Percentiles rank a stretch among this genome's conserved stretches.
phyloP scores from a whole-genome alignment of 2,797 vertebrate species.

The Fistularia tabacaria region DNA sequence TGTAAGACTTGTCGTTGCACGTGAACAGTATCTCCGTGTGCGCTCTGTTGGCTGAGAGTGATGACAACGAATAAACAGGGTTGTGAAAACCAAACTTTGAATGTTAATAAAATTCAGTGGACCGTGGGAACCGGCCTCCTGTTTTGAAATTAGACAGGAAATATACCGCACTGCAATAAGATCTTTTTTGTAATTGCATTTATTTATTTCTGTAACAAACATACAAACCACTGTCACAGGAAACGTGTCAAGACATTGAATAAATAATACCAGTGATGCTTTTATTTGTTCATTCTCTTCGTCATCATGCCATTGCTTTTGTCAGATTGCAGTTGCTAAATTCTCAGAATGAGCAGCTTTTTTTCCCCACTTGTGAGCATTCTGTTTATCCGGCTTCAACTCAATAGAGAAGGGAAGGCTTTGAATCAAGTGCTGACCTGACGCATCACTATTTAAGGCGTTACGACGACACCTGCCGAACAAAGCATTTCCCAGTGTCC shows the following conservation, averaged over 20 bases:
- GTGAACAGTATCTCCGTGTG: constrained; percentile 28
- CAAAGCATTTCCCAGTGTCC: too few species aligned
- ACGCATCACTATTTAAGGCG: too few species aligned
- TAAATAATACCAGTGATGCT: constrained; percentile 27
- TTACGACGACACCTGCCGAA: too few species aligned
- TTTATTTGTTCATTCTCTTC: constrained; percentile 38
- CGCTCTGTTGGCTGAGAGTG: constrained; percentile 1
- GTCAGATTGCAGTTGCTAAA: constrained; percentile 49
- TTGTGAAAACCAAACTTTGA: constrained; percentile 33
- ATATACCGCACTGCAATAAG: not conserved
- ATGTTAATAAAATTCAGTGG: constrained; percentile 57
- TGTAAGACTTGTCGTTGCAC: constrained; percentile 21
- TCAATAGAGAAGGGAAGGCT: too few species aligned
- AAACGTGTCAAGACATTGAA: constrained; percentile 34
- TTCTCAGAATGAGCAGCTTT: not conserved
- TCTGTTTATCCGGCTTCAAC: too few species aligned
- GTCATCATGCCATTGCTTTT: constrained; percentile 51
- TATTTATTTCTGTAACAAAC: constrained; percentile 65
- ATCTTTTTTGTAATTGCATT: constrained; percentile 17
- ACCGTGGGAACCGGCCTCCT: constrained; percentile 19
- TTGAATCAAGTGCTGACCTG: too few species aligned
- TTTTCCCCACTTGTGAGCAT: too few species aligned
- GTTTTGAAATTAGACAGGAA: constrained; percentile 22
- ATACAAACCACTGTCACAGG: constrained; percentile 58
- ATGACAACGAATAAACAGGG: constrained; percentile 16